A percentile compares a stretch with the other conserved stretches of the same genome.
These are phyloP conservation scores for Drosophila nebulosa DNA, from an alignment of 1,140 invertebrate genomes.

Conservation along the genomic window DNA sequence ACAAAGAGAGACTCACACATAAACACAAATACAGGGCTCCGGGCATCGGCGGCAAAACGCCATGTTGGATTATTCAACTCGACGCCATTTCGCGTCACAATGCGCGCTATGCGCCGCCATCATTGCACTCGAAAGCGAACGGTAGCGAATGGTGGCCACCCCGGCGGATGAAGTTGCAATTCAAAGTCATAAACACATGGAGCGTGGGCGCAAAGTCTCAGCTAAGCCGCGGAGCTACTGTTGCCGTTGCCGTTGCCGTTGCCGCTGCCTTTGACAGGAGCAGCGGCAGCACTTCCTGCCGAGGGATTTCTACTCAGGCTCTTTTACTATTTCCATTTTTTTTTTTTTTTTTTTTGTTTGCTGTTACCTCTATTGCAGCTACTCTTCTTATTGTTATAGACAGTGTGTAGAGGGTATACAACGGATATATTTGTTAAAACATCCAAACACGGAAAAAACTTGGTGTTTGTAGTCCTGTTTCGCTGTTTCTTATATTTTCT, in stretches of 20 bases:
- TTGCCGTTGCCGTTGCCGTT: slow-evolving; percentile 25
- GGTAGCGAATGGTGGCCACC: slow-evolving; percentile 26
- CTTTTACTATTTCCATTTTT: slow-evolving; percentile 8
- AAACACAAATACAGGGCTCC: slow-evolving; percentile 47
- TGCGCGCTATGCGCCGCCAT: slow-evolving; percentile 72
- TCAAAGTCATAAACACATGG: slow-evolving; percentile 79
- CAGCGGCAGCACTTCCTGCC: slow-evolving; percentile 53
- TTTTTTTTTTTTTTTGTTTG: slow-evolving; percentile 12
- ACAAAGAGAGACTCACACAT: slow-evolving; percentile 18
- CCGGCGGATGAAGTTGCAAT: slow-evolving; percentile 75
- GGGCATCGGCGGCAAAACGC: slow-evolving; percentile 62
- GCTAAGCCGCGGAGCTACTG: slow-evolving; percentile 64
- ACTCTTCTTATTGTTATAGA: slow-evolving; percentile 1
- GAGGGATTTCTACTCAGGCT: slow-evolving; percentile 24
- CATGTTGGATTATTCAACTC: slow-evolving; percentile 78
- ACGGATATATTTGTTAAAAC: background rate
- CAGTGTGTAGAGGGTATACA: background rate
- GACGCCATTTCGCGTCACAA: slow-evolving; percentile 77
- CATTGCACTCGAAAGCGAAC: slow-evolving; percentile 73
- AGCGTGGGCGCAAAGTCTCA: slow-evolving; percentile 76
- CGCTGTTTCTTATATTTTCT: background rate
- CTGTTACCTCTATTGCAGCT: background rate
- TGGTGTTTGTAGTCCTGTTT: too few species aligned
- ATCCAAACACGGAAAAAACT: background rate
- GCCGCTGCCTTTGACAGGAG: slow-evolving; percentile 51